Evolutionary conservation across 2,797 vertebrate species (phyloP).

Genomic region (Xenentodon cancila): DNA sequence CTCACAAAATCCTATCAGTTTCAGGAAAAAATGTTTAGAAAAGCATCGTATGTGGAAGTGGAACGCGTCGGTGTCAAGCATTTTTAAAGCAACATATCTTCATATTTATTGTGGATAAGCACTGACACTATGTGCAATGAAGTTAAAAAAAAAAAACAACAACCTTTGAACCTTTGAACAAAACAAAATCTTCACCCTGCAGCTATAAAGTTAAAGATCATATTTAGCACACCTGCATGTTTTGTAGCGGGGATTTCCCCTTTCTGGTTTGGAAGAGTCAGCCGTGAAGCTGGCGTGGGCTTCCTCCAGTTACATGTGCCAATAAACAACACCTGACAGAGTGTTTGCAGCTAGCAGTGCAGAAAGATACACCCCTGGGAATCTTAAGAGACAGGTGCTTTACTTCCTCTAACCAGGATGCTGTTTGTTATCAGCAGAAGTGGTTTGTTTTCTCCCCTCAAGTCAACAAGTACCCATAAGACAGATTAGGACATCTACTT

Average conservation of each 20-base stretch:
- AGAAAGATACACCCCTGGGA: slow-evolving; percentile 36
- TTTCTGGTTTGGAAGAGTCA: slow-evolving; percentile 33
- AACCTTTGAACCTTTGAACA: slow-evolving; percentile 21
- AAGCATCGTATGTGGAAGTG: background rate
- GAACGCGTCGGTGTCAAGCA: background rate
- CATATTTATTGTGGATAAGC: background rate
- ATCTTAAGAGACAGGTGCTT: slow-evolving; percentile 49
- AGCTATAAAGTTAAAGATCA: slow-evolving; percentile 33
- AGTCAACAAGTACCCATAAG: background rate
- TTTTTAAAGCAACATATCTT: background rate
- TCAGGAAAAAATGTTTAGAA: background rate
- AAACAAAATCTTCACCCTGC: slow-evolving; percentile 21
- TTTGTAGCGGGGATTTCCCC: slow-evolving; percentile 52
- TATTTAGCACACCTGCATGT: slow-evolving; percentile 13
- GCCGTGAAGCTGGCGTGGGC: slow-evolving; percentile 33
- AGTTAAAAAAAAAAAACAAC: background rate
- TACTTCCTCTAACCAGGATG: slow-evolving; percentile 10
- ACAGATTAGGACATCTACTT: slow-evolving; percentile 13
- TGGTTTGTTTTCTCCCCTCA: background rate
- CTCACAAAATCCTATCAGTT: background rate
- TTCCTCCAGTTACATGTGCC: slow-evolving; percentile 35
- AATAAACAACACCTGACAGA: slow-evolving; percentile 44
- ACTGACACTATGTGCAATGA: too few relatives aligned
- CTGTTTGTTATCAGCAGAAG: slow-evolving; percentile 16
- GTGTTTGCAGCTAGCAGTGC: slow-evolving; percentile 33